A percentile compares a stretch with the other conserved stretches of the same genome.
Evolutionary conservation across 2,797 vertebrate species (phyloP).

Genomic region (Artibeus lituratus): DNA sequence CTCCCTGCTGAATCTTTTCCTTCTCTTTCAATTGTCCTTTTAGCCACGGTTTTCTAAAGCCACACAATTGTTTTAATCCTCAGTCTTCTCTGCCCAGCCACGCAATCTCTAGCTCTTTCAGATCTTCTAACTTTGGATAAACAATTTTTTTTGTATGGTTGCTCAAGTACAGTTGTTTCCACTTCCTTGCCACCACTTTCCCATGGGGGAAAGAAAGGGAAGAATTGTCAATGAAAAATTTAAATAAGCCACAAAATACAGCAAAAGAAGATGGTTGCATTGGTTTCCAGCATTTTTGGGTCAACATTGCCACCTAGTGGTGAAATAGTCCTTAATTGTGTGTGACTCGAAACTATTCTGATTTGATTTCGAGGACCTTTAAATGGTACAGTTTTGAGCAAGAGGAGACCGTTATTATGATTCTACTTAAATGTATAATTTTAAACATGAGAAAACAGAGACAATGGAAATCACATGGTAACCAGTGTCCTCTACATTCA

Average conservation of each 20-base stretch:
- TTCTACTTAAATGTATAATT: background rate
- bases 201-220: no score
- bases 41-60: background rate
- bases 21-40: background rate
- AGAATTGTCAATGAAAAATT: background rate
- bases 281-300: background rate
- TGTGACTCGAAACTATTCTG: background rate
- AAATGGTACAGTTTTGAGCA: background rate
- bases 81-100: background rate
- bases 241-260: background rate
- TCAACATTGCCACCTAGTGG: constrained; percentile 80
- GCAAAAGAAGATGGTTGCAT: rapidly evolving
- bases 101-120: background rate
- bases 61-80: background rate
- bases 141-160: constrained; percentile 5
- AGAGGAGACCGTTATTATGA: background rate
- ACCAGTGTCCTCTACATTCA: background rate
- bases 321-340: background rate
- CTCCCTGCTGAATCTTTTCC: rapidly evolving
- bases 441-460: background rate
- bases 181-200: no score
- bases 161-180: no score
- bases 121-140: background rate
- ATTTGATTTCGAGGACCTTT: background rate
- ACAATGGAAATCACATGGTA: background rate